Conservation (phyloP, 53 echinoderm and acorn worm genomes). For the Actinopyga echinites region DNA sequence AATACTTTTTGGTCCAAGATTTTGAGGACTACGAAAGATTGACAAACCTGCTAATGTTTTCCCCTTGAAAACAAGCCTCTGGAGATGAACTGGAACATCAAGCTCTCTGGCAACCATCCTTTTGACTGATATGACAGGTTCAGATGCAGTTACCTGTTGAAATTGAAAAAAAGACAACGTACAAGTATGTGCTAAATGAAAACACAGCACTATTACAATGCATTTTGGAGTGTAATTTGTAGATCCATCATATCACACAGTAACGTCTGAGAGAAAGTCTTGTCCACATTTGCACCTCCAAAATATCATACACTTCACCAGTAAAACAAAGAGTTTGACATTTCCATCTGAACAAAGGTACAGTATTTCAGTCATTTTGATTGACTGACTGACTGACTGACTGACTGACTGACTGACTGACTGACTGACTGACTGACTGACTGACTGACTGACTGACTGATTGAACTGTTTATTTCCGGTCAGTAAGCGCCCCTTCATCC, state of each 20-base stretch:
- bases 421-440: too few relatives aligned
- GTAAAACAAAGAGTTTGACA: neutral
- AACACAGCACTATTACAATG: too few relatives aligned
- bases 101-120: slow-evolving; percentile 95
- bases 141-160: slow-evolving; percentile 82
- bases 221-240: too few relatives aligned
- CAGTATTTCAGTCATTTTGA: neutral
- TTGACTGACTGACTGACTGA: too few relatives aligned
- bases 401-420: too few relatives aligned
- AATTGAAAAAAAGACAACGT: neutral
- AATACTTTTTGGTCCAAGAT: too few relatives aligned
- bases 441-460: too few relatives aligned
- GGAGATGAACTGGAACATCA: slow-evolving; percentile 96
- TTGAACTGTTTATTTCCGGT: too few relatives aligned
- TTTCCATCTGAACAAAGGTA: neutral
- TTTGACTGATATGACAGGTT: slow-evolving; percentile 89
- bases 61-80: slow-evolving; percentile 93
- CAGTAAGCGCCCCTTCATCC: too few relatives aligned
- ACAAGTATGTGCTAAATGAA: too few relatives aligned
- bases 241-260: neutral
- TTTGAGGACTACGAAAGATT: too few relatives aligned
- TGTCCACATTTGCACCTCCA: neutral
- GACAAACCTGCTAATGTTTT: slow-evolving; percentile 89
- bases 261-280: neutral
- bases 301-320: too few relatives aligned